Base-by-base conservation (phyloP, 2,113 vertebrate genomes). In the Centropus unirufus region DNA sequence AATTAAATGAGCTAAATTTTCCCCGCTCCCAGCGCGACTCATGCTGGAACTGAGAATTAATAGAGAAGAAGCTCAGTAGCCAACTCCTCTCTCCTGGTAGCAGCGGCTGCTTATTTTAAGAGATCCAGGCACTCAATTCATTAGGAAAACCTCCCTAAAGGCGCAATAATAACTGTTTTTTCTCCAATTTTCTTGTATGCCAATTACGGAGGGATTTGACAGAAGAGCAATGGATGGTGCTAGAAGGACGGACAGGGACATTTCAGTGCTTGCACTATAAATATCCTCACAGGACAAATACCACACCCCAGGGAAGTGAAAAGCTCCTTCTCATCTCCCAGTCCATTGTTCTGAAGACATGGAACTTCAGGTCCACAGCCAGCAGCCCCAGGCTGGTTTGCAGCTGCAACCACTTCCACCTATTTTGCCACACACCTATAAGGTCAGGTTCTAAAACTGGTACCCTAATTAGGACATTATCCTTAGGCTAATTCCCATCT, bases 191-290 rank as follows among this genome's bases (percentile, higher is more conserved):
- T 68, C 17, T 17, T 75, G 54, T 34, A 30, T 17, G 26, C 54
- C 40, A 36, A 3, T 23, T 39, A 24, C 44, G 12, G 19, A 73
- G 67, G 32, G 66, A 58, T 63, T 14, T 39, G 47, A 85, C 58
- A 59, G 27, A 44, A 82, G 29, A 66, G 2, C 27, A 24, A 44
- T 0, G 8, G 13, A 23, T 8, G 64, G 61, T 9, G 30, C 51
- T 12, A 40, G 23, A 0, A 52, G 51, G 66, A 54, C 0, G 0
- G 5, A 59, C 7, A 11, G 0, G 2, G 46, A 57, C 29, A 32
- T 29, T 6, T 67, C 3, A 67, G 54, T 34, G 59, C 32, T 52
- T 10, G 46, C 46, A 24, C 39, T 29, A 4, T 4, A 9, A 77
- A 11, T 9, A 67, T 1, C 22, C 74, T n/a, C 6, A 26, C 18